Base-by-base conservation (phyloP, 1,140 invertebrate species). In the Eupristina koningsbergeri region DNA sequence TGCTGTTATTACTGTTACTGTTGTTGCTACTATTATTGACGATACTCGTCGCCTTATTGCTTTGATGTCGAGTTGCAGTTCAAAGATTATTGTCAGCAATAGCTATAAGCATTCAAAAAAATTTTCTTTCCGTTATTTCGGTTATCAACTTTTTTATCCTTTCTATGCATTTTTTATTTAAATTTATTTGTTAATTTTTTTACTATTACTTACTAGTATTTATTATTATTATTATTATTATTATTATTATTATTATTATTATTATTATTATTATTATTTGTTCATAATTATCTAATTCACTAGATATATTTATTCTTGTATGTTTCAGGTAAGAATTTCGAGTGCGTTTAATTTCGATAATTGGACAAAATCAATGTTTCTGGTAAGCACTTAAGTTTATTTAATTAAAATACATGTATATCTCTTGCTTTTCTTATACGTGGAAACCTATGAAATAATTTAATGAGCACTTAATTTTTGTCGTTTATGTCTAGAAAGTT, bases 281-380 rank as follows among this genome's bases (percentile, higher is more conserved):
- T 8, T 19, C 58, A 61, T 1, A 9, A 13, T 31, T 34, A 15
- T 64, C 29, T 13, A 41, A 5, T 71, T 17, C 47, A 0, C n/a
- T 47, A 74, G 13, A 19, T 63, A 9, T 47, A 0, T 41, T 73
- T 74, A n/a, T n/a, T 64, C 50, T 75, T n/a, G n/a, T n/a, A 11
- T 81, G 41, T 81, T 81, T 63, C 29, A 81, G 80, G 80, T 81
- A 22, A 41, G 73, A n/a, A 45, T 64, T 31, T 26, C 13, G 31
- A 77, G 50, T 39, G 13, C 26, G 39, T n/a, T 77, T 26, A 36
- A 61, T 77, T 39, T 15, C 45, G 19, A 0, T 41, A n/a, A 71
- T 39, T 41, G 39, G 67, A 41, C 67, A 39, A 41, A 41, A 36
- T 41, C 67, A 17, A 71, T 71, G 39, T 17, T 71, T 71, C 41